Conservation (phyloP, 2,797 vertebrate genomes). For the Tamandua tetradactyla region DNA sequence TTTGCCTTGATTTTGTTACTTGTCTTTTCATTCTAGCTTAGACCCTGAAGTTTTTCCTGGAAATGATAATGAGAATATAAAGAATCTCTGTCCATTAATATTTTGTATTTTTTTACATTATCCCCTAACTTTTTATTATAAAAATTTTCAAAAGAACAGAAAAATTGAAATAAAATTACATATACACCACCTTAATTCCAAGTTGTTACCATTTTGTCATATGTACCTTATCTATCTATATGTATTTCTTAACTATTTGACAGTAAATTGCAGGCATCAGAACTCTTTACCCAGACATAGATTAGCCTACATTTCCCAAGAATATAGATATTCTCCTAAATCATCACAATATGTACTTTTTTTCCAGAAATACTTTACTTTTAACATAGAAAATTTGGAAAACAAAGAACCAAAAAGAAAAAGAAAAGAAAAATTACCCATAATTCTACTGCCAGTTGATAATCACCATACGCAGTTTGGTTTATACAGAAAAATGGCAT, state of each 20-base stretch:
- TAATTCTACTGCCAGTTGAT: not conserved
- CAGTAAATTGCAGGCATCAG: not conserved
- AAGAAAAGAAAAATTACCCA: not conserved
- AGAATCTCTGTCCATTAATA: not conserved
- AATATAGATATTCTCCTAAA: constrained; percentile 10
- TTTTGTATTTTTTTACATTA: not conserved
- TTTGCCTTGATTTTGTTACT: constrained; percentile 5
- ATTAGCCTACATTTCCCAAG: not conserved
- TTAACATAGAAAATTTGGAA: constrained; percentile 16
- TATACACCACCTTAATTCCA: not conserved
- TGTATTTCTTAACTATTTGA: not conserved
- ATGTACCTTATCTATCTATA: not conserved
- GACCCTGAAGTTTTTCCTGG: constrained; percentile 12
- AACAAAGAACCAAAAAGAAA: not conserved
- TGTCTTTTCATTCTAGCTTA: not conserved
- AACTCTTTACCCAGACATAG: not conserved
- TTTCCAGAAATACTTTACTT: not conserved
- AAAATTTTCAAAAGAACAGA: not conserved
- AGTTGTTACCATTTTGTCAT: constrained; percentile 3
- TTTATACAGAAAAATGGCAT: not conserved
- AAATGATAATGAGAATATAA: constrained; percentile 22
- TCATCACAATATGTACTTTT: not conserved
- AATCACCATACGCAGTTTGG: not conserved
- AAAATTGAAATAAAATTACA: constrained; percentile 42
- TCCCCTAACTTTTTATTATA: not conserved